Evolutionary conservation across 2,888 invertebrate genomes (phyloP), one percentile per base, ranked within the genome.

Genomic region (Cyrtodaria siliqua): DNA sequence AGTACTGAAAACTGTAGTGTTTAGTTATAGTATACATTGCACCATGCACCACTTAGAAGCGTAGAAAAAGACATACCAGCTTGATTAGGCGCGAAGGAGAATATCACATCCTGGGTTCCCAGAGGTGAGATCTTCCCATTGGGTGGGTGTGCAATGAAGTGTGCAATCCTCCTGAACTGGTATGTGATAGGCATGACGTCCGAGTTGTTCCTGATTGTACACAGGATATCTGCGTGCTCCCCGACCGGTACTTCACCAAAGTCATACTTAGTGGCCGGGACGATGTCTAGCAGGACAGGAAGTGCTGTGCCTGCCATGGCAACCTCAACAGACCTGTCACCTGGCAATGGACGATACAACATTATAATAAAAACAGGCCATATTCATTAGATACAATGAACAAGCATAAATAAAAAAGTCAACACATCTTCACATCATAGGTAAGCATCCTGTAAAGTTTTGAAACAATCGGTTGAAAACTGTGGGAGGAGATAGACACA

Each of bases 241-340:
- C 91, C 91, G 0, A 92, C 90, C 8, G 85, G 87, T 70, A 91
- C 91, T 76, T 89, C 87, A 4, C 92, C 92, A 79, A 92, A 93
- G 74, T 92, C 90, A 69, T 88, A 89, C 59, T 86, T 87, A 24
- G 79, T 79, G n/a, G 87, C 80, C 8, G 92, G 91, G 6, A 87
- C 86, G 12, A 93, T 86, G 47, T 84, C 81, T 42, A 93, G 68
- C 26, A 91, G 73, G 2, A 93, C 92, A 4, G 93, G 93, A 24
- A 92, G 80, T 0, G 93, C 93, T 47, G 93, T 93, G n/a, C 91
- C 93, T 6, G 92, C 92, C 77, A 93, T 76, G 0, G 93, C 92
- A n/a, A 93, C 83, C 81, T 92, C 92, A 18, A 90, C 83, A 69
- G 82, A 85, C 6, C 75, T 78, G 42, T 64, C 68, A 52, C 82